Conservation (phyloP, 2,797 vertebrate genomes). For the Loriculus beryllinus region DNA sequence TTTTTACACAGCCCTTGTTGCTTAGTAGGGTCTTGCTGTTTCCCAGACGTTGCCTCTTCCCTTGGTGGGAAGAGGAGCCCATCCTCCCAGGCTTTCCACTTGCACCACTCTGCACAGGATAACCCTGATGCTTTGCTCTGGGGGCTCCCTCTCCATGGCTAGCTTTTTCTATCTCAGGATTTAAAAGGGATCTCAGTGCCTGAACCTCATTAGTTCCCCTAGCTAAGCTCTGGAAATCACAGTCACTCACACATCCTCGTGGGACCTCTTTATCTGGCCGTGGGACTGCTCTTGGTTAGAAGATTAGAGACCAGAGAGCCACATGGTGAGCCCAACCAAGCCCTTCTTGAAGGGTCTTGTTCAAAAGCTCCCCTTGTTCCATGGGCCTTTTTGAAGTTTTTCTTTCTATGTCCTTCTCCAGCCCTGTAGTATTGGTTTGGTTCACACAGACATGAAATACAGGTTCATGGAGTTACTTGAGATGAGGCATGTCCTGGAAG, state of each 20-base stretch:
- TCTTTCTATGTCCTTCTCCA: not conserved
- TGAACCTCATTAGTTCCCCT: not conserved
- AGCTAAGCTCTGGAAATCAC: not conserved
- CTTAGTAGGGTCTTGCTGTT: not conserved
- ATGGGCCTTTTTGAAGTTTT: not conserved
- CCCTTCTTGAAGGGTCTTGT: not conserved
- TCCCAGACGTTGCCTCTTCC: not conserved
- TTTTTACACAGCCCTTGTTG: not conserved
- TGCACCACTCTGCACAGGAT: not conserved
- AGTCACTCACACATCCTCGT: not conserved
- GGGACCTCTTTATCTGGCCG: not conserved
- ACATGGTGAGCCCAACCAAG: rapidly evolving
- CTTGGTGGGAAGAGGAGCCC: not conserved
- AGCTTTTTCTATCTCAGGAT: not conserved
- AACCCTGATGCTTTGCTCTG: not conserved
- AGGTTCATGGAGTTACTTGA: not conserved
- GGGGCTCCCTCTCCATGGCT: not conserved
- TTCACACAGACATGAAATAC: not conserved
- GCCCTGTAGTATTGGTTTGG: not conserved
- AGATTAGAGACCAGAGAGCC: not conserved
- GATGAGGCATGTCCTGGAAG: not conserved
- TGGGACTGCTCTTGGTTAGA: not conserved
- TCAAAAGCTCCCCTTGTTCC: not conserved
- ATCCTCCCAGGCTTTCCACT: not conserved
- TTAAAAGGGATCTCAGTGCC: not conserved